Base-by-base conservation (phyloP, 2,113 vertebrate species). In the Microcebus griseorufus region DNA sequence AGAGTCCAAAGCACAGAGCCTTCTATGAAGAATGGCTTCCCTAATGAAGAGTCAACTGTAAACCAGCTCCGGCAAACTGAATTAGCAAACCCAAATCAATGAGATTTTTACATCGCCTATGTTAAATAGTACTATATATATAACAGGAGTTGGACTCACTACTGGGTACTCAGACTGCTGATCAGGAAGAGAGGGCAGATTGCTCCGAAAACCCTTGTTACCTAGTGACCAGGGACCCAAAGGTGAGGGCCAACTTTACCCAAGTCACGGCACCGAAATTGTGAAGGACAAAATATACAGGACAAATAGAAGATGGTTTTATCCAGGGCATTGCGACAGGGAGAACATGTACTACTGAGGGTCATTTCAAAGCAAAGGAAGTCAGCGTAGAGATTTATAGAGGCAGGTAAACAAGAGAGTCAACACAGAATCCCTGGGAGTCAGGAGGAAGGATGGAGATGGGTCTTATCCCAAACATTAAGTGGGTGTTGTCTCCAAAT, bases 21-120 rank as follows among this genome's bases (percentile, higher is more conserved):
- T 96, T 84, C 94, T 48, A 29, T 96, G 97, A 98, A 97, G 84
- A 95, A 97, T 12, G 96, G 89, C 97, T 96, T 97, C 88, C 42
- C 81, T 96, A 95, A 96, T 90, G 92, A 97, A 97, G 92, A 96
- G 87, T 81, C 89, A 97, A 82, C 93, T 93, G 82, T 18, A 93
- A 96, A 60, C 58, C n/a, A 78, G 87, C 81, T 90, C 88, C 55
- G 67, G 92, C 91, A 79, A 90, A 97, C 92, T 94, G 97, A 97
- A 95, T 92, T 96, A 96, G 83, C 93, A 94, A 94, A 93, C 87
- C 60, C 83, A 78, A 90, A 97, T 95, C 96, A 97, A 96, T 93
- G 96, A 97, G 80, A 69, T 88, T 95, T 96, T 96, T 92, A 84
- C 90, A 97, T 97, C 87, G 89, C 67, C 53, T 96, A 87, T 93